Conservation (phyloP, 2,888 invertebrate genomes). For the Julus scandinavius region DNA sequence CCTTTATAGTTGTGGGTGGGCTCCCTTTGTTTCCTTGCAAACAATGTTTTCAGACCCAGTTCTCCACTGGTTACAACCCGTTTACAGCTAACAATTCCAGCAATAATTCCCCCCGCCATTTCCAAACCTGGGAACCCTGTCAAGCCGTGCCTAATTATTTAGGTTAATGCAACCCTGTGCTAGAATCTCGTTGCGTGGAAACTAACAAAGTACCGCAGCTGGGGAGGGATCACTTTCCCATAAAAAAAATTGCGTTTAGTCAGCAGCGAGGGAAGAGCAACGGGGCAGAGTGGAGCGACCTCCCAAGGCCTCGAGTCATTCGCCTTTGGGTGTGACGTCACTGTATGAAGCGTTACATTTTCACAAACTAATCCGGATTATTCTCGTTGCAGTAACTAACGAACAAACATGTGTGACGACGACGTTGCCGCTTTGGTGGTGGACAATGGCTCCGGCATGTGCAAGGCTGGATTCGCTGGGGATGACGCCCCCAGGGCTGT, state of each 20-base stretch:
- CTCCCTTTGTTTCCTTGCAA: no score
- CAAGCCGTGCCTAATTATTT: not conserved
- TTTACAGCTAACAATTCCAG: no score
- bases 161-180: not conserved
- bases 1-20: no score
- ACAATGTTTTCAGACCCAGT: not conserved
- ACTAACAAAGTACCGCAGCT: not conserved
- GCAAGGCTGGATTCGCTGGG: no score
- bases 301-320: conserved; percentile 35
- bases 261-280: not conserved
- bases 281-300: conserved; percentile 9
- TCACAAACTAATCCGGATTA: not conserved
- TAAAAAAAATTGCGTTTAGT: not conserved
- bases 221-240: not conserved
- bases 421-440: no score
- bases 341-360: not conserved
- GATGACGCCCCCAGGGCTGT: no score
- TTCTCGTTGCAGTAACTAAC: not conserved
- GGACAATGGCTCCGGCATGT: no score
- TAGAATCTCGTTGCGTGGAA: not conserved
- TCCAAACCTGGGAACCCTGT: not conserved
- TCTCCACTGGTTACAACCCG: no score
- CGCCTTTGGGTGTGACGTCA: not conserved
- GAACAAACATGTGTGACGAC: conserved; percentile 57
- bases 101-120: no score